Conservation (phyloP, 2,888 invertebrate species). For the Drosophila quasianomalipes region DNA sequence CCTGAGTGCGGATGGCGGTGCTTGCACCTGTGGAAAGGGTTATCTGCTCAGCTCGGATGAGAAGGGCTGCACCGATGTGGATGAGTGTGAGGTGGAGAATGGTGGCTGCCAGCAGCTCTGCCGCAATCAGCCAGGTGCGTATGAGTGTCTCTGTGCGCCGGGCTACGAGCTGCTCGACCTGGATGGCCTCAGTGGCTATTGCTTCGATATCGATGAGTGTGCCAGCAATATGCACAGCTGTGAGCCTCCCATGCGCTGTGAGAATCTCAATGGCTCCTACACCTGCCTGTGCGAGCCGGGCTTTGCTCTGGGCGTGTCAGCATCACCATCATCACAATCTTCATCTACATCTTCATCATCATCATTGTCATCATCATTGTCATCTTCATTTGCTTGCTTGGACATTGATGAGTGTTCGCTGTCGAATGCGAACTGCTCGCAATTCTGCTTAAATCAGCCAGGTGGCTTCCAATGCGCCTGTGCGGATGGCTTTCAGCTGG, state of each 20-base stretch:
- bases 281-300: constrained; percentile 86
- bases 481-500: constrained; percentile 84
- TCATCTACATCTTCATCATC: constrained; percentile 26
- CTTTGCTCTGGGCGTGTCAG: constrained; percentile 84
- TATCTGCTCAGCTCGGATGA: constrained; percentile 84
- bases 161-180: constrained; percentile 83
- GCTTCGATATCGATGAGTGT: constrained; percentile 87
- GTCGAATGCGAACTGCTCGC: constrained; percentile 88
- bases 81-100: constrained; percentile 86
- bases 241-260: constrained; percentile 74
- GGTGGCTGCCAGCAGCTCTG: constrained; percentile 86
- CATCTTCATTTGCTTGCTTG: constrained; percentile 74
- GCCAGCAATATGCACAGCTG: constrained; percentile 77
- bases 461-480: constrained; percentile 87
- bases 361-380: constrained; percentile 33
- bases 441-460: constrained; percentile 86
- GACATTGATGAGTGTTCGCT: constrained; percentile 86
- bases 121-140: constrained; percentile 86
- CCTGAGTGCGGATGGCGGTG: constrained; percentile 70
- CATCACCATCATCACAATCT: constrained; percentile 7
- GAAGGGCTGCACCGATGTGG: constrained; percentile 86
- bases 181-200: constrained; percentile 68
- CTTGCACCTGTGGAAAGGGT: constrained; percentile 85
- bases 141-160: constrained; percentile 86
- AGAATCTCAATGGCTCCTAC: constrained; percentile 84